Conservation (phyloP, 2,113 vertebrate species). For the Oncorhynchus gorbuscha region DNA sequence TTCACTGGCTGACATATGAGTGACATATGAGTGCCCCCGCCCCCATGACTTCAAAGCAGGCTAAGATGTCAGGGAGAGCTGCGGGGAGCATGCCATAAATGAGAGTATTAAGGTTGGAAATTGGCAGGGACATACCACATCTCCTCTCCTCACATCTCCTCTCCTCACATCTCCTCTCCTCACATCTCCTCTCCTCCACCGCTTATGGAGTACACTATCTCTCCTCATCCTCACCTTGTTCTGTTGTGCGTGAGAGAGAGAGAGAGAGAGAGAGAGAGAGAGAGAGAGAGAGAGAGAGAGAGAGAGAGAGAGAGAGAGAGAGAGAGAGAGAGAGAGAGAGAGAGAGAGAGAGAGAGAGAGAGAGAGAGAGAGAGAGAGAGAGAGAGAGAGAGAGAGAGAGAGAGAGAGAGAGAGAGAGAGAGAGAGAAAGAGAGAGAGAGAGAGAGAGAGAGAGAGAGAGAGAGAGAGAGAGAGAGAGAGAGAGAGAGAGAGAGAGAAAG, state of each 20-base stretch:
- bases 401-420: background rate
- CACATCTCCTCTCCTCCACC: constrained; percentile 1
- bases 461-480: too few species aligned
- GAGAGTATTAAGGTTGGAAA: constrained; percentile 26
- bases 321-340: background rate
- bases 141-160: constrained; percentile 9
- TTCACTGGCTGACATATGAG: constrained; percentile 45
- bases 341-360: constrained; percentile 6
- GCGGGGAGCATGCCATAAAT: constrained; percentile 37
- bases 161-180: too few species aligned
- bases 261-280: background rate
- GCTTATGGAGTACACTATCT: background rate
- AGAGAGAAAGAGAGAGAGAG: too few species aligned
- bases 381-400: background rate
- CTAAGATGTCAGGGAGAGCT: constrained; percentile 47
- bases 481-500: too few species aligned
- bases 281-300: constrained; percentile 6
- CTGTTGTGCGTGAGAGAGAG: constrained; percentile 19
- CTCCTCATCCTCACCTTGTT: constrained; percentile 41
- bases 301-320: background rate
- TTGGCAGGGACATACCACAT: constrained; percentile 36
- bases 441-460: too few species aligned
- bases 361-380: background rate
- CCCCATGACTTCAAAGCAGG: constrained; percentile 45
- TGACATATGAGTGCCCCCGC: constrained; percentile 46